Evolutionary conservation across 2,113 vertebrate species (phyloP).

Genomic region (Burhinus oedicnemus): DNA sequence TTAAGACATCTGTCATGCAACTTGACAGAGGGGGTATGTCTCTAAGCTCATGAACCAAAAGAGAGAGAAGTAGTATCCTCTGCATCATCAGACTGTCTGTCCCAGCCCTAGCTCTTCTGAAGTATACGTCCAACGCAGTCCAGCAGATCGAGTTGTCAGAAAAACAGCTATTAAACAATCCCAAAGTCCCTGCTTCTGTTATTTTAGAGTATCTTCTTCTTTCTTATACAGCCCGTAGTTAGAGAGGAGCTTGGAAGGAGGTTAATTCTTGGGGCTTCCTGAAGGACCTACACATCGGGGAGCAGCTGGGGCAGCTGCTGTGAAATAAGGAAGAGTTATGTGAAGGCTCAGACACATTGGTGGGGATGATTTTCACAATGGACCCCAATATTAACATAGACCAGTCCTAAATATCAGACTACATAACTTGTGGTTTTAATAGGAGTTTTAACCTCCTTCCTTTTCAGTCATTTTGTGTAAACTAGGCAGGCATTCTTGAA

Average conservation of each 20-base stretch:
- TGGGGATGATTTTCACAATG: neutral
- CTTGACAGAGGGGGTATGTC: rapidly evolving
- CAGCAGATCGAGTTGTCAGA: neutral
- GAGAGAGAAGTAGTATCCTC: neutral
- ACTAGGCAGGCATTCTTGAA: neutral
- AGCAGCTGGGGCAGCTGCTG: neutral
- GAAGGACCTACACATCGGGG: neutral
- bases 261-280: neutral
- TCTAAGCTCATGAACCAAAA: neutral
- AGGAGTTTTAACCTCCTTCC: neutral
- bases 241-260: neutral
- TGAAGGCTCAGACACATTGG: rapidly evolving
- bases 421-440: neutral
- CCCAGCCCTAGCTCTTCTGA: neutral
- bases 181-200: neutral
- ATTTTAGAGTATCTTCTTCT: neutral
- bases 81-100: neutral
- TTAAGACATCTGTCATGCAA: neutral
- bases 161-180: neutral
- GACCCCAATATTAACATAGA: neutral
- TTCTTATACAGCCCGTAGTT: neutral
- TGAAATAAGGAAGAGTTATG: neutral
- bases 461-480: neutral
- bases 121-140: rapidly evolving
- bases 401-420: neutral